These are phyloP conservation scores for Drosophila suzukii DNA, from an alignment of 1,140 invertebrate genomes.

Conservation along the genomic window DNA sequence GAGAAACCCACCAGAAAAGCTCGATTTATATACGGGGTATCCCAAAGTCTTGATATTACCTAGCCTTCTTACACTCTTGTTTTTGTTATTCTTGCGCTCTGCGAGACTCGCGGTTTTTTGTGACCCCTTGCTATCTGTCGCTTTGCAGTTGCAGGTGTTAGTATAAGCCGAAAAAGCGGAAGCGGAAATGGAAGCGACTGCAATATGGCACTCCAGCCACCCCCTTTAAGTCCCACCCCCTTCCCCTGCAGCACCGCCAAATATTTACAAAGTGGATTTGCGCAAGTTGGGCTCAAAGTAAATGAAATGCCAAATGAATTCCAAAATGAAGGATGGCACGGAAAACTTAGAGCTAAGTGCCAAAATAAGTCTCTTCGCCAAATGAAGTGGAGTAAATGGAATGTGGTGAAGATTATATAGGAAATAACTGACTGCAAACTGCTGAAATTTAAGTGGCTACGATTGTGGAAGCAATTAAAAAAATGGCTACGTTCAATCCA, in stretches of 20 bases:
- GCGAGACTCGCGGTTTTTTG: conserved; percentile 61
- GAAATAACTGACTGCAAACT: conserved; percentile 1
- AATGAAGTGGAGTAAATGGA: conserved; percentile 44
- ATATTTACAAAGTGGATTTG: conserved; percentile 78
- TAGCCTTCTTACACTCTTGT: not conserved
- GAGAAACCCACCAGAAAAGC: not conserved
- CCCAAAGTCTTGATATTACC: not conserved
- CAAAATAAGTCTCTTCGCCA: conserved; percentile 19
- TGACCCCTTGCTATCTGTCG: conserved; percentile 38
- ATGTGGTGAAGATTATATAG: conserved; percentile 2
- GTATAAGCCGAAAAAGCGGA: conserved; percentile 28
- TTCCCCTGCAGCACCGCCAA: conserved; percentile 17
- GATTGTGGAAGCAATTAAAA: not conserved
- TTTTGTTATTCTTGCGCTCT: conserved; percentile 39
- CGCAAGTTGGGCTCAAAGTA: conserved; percentile 59
- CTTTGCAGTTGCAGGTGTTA: conserved; percentile 54
- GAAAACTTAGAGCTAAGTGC: conserved; percentile 25
- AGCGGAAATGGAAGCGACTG: conserved; percentile 42
- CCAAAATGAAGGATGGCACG: conserved; percentile 45
- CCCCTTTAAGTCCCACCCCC: not conserved
- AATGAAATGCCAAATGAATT: conserved; percentile 70
- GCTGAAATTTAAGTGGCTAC: not conserved
- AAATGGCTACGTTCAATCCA: too few relatives aligned
- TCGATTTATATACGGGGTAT: conserved; percentile 1
- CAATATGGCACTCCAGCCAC: conserved; percentile 55